These are phyloP conservation scores for Ciconia maguari DNA, from an alignment of 2,113 vertebrate species.

Conservation along the genomic window DNA sequence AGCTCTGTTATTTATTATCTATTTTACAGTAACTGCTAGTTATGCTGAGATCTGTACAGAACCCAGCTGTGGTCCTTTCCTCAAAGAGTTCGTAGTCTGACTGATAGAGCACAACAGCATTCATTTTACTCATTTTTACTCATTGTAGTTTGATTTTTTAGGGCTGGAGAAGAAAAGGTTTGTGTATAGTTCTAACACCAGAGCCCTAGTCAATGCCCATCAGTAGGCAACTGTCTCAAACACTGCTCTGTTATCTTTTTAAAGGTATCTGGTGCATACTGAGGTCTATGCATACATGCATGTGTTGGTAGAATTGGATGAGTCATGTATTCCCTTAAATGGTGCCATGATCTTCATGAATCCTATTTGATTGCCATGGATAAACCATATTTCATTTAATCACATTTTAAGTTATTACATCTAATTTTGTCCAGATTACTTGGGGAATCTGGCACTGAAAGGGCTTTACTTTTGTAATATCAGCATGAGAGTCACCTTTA, in stretches of 20 bases:
- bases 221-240: background rate
- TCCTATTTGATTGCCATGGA: background rate
- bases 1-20: background rate
- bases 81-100: background rate
- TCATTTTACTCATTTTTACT: background rate
- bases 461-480: background rate
- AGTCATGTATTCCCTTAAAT: background rate
- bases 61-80: background rate
- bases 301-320: background rate
- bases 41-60: background rate
- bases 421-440: background rate
- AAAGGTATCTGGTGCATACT: background rate
- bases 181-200: background rate
- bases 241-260: background rate
- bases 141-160: background rate
- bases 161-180: background rate
- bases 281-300: background rate
- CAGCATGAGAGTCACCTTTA: background rate
- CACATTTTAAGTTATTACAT: background rate
- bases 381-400: background rate
- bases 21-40: background rate
- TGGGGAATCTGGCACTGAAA: background rate
- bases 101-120: background rate
- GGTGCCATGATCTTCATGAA: background rate
- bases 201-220: background rate